These are phyloP conservation scores for Astyanax mexicanus DNA, from an alignment of 2,797 vertebrate genomes.

Conservation along the genomic window DNA sequence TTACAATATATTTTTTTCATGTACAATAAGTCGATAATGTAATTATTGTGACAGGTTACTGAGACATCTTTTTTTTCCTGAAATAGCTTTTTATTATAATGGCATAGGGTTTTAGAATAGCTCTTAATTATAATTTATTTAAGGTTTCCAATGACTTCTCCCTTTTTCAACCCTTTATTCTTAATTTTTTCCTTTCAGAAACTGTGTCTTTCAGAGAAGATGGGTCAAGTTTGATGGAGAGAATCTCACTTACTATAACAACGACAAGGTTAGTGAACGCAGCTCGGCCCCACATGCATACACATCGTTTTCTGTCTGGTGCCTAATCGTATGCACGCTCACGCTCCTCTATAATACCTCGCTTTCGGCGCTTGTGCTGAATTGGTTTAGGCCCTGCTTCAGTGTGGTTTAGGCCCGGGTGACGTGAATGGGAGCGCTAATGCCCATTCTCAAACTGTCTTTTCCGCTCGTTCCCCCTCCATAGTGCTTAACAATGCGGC, in stretches of 20 bases:
- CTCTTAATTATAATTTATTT: too few species aligned
- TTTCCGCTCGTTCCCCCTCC: not conserved
- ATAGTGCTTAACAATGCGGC: not conserved
- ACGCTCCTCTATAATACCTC: not conserved
- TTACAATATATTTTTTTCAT: too few species aligned
- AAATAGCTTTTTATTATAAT: too few species aligned
- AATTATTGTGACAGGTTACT: too few species aligned
- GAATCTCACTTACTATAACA: conserved; percentile 91
- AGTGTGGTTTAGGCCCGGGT: conserved; percentile 1
- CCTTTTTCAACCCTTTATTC: too few species aligned
- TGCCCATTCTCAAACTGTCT: not conserved
- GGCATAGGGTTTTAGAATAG: too few species aligned
- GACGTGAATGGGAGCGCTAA: not conserved
- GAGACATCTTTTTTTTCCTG: too few species aligned
- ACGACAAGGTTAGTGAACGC: conserved; percentile 85
- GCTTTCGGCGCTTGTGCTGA: not conserved
- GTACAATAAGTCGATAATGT: too few species aligned
- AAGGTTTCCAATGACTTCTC: not conserved
- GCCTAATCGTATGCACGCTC: not conserved
- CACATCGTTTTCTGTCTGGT: not conserved
- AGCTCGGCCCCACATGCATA: not conserved
- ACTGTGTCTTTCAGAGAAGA: conserved; percentile 90
- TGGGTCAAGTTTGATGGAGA: conserved; percentile 95
- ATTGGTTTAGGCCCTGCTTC: conserved; percentile 4
- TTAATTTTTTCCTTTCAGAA: too few species aligned